These are phyloP conservation scores for Callimico goeldii DNA, from an alignment of 2,797 vertebrate genomes.

Conservation along the genomic window DNA sequence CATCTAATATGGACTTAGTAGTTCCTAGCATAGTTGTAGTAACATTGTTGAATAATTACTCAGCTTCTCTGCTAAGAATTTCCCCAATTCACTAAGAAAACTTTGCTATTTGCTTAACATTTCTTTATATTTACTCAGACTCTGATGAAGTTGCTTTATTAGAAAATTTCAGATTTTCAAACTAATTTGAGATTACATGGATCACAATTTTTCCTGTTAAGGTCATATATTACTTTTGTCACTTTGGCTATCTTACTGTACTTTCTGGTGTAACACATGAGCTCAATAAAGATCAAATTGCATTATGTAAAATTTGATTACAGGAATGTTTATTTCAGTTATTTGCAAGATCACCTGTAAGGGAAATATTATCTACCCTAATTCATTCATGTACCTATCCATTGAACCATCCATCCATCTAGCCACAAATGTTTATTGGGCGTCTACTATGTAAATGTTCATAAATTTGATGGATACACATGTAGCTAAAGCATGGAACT, in stretches of 20 bases:
- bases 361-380: neutral
- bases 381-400: neutral
- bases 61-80: neutral
- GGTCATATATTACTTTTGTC: neutral
- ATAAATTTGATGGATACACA: neutral
- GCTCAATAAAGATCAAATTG: neutral
- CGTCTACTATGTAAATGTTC: neutral
- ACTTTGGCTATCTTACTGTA: neutral
- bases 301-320: neutral
- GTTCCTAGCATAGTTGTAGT: neutral
- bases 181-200: neutral
- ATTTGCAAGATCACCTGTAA: neutral
- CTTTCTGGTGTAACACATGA: neutral
- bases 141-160: neutral
- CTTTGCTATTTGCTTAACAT: neutral
- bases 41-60: neutral
- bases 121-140: neutral
- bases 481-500: neutral
- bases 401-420: neutral
- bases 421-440: neutral
- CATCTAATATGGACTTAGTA: neutral
- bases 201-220: neutral
- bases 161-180: neutral
- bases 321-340: neutral
- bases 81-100: neutral